Conservation (phyloP, 2,797 vertebrate genomes). For the Sebastes trivittatus region DNA sequence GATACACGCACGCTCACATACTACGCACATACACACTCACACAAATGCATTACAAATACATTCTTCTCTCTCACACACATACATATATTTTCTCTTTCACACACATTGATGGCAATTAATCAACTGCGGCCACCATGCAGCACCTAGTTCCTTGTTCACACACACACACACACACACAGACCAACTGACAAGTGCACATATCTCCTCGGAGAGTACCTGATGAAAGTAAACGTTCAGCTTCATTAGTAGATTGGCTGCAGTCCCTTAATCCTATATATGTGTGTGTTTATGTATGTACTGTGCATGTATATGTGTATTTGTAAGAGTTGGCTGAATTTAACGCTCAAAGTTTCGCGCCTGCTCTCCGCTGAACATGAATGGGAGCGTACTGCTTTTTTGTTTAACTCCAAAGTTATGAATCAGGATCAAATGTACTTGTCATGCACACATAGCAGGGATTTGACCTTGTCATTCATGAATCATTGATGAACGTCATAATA, state of each 20-base stretch:
- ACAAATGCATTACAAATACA: conserved; percentile 70
- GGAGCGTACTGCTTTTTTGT: conserved; percentile 5
- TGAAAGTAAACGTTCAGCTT: conserved; percentile 92
- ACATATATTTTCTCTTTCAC: conserved; percentile 71
- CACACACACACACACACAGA: conserved; percentile 40
- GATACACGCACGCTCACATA: conserved; percentile 39
- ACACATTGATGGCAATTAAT: conserved; percentile 71
- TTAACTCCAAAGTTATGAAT: conserved; percentile 44
- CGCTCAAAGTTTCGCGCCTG: conserved; percentile 23
- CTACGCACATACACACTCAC: conserved; percentile 52
- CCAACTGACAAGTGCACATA: conserved; percentile 90
- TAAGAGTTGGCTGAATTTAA: conserved; percentile 20
- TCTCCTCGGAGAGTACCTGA: conserved; percentile 90
- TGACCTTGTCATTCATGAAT: conserved; percentile 65
- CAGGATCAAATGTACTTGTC: conserved; percentile 26
- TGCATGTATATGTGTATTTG: conserved; percentile 18
- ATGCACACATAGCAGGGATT: conserved; percentile 13
- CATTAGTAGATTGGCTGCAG: conserved; percentile 94
- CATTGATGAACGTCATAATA: conserved; percentile 56
- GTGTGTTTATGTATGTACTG: conserved; percentile 12
- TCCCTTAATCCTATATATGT: conserved; percentile 67
- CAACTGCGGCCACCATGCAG: conserved; percentile 67
- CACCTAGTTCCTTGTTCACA: conserved; percentile 43
- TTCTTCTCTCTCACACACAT: conserved; percentile 83
- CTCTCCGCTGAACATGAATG: conserved; percentile 4